These are phyloP conservation scores for Etheostoma nigrum DNA, from an alignment of 2,797 vertebrate genomes.

Conservation along the genomic window DNA sequence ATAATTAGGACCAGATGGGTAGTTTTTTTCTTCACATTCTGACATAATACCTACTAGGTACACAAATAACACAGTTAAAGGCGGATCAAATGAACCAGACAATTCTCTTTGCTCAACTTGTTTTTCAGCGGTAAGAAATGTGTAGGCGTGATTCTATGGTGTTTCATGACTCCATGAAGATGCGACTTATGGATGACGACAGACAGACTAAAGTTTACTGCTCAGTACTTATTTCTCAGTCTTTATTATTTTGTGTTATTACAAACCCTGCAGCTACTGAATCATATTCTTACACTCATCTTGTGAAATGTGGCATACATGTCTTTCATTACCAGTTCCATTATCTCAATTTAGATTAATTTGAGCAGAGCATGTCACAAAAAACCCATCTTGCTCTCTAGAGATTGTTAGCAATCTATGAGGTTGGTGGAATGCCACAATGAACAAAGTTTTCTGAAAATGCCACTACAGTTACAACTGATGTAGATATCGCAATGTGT, in stretches of 20 bases:
- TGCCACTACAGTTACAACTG: neutral
- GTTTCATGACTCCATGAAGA: conserved; percentile 21
- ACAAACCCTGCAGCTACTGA: neutral
- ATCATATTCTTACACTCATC: neutral
- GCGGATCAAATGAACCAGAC: conserved; percentile 11
- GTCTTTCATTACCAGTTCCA: neutral
- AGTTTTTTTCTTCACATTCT: conserved; percentile 2
- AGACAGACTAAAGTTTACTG: conserved; percentile 17
- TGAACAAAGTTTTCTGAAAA: neutral
- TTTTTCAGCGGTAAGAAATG: conserved; percentile 42
- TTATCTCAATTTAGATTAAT: neutral
- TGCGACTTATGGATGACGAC: conserved; percentile 27
- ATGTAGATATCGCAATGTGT: neutral
- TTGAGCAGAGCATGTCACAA: conserved; percentile 1
- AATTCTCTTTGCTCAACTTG: conserved; percentile 38
- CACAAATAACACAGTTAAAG: conserved; percentile 22
- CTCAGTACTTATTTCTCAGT: conserved; percentile 4
- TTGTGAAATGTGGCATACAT: neutral
- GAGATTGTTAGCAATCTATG: neutral
- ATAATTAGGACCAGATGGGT: conserved; percentile 8
- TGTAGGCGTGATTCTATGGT: conserved; percentile 36
- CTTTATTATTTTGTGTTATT: neutral
- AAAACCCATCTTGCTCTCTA: neutral
- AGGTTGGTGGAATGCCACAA: neutral
- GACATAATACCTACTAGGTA: neutral